phyloP scores from a whole-genome alignment of 2,797 vertebrate species.

The Borostomias antarcticus region DNA sequence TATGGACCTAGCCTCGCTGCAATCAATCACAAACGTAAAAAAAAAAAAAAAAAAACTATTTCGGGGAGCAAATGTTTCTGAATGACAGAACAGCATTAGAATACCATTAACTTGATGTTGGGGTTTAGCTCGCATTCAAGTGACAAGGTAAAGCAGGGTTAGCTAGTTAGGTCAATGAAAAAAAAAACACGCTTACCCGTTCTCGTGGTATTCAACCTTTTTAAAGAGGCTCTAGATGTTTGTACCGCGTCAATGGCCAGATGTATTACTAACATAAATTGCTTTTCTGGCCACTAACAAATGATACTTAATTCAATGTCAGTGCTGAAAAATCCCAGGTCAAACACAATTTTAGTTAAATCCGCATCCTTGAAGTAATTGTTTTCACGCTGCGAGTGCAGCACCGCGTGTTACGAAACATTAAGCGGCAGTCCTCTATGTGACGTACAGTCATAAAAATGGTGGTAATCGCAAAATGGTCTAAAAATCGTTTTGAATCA shows the following conservation, averaged over 20 bases:
- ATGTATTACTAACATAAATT: slow-evolving; percentile 51
- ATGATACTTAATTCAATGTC: slow-evolving; percentile 41
- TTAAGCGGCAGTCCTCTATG: slow-evolving; percentile 25
- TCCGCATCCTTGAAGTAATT: slow-evolving; percentile 69
- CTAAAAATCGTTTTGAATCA: slow-evolving; percentile 47
- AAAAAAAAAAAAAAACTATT: too few relatives aligned
- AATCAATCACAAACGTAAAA: too few relatives aligned
- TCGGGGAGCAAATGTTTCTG: neutral
- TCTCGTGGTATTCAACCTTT: slow-evolving; percentile 45
- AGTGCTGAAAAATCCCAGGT: slow-evolving; percentile 65
- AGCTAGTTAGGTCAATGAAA: too few relatives aligned
- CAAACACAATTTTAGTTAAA: slow-evolving; percentile 59
- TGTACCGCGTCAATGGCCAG: slow-evolving; percentile 27
- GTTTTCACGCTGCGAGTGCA: slow-evolving; percentile 57
- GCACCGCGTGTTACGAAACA: slow-evolving; percentile 65
- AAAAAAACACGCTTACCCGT: slow-evolving; percentile 56
- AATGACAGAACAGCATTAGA: too few relatives aligned
- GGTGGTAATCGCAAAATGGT: slow-evolving; percentile 12
- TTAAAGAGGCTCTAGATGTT: slow-evolving; percentile 25
- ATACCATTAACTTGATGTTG: slow-evolving; percentile 45
- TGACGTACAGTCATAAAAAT: slow-evolving; percentile 29
- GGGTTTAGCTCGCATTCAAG: slow-evolving; percentile 41
- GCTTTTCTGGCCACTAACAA: slow-evolving; percentile 41
- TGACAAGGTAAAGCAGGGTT: neutral
- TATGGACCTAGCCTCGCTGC: too few relatives aligned